Evolutionary conservation across 2,113 vertebrate genomes (phyloP), one percentile per base, ranked within the genome.

Genomic region (Grantiella picta): DNA sequence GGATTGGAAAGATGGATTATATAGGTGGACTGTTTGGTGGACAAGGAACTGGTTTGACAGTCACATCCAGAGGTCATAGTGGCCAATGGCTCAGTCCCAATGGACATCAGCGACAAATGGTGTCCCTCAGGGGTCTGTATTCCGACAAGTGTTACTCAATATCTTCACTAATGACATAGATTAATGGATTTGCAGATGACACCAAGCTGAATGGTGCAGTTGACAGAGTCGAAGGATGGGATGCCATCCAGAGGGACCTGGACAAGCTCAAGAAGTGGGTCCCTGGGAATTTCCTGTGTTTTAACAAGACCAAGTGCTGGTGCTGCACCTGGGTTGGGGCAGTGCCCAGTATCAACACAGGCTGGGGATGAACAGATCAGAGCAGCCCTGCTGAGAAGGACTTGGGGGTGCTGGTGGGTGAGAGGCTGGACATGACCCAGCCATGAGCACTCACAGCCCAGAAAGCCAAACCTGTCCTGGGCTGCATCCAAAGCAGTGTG

Each of bases 281-380:
- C 33, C 28, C 5, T 66, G 40, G 25, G 8, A 45, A 36, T 56
- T 12, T 45, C 33, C 15, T 36, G 21, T 15, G 16, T 11, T 36
- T 52, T 25, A 45, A 36, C 10, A 31, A 56, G 27, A 8, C 40
- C 25, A 38, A 1, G 13, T 66, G 27, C 9, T 52, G 31, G 3
- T 65, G 24, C 38, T 66, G 5, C 6, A 47, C 3, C 27, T 56
- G 5, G 10, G n/a, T 57, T 1, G 2, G 12, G 2, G 20, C 21
- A 80, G 0, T 7, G 8, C 31, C 23, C 11, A 4, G 36, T 35
- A 29, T 3, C 38, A 29, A 0, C 15, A 10, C 31, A 35, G 38
- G 25, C 25, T 44, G 33, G 15, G 25, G 11, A 21, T 54, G 60
- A 0, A 19, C 2, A 54, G 38, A 54, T 56, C 1, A 66, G 5